Evolutionary conservation across 1,140 invertebrate species (phyloP), one percentile per base, ranked within the genome.

Genomic region (Monomorium pharaonis): DNA sequence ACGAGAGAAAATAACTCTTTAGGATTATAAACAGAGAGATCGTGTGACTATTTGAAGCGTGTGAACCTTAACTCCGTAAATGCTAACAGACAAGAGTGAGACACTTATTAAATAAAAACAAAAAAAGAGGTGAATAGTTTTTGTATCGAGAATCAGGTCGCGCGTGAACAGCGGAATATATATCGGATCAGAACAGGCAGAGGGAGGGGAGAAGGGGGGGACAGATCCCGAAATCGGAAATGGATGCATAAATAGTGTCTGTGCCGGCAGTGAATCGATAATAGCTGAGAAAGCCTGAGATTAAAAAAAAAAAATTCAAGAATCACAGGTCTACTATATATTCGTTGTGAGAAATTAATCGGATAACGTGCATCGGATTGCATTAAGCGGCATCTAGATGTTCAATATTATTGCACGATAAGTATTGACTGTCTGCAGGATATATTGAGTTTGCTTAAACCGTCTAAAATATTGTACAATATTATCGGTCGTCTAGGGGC

Each of bases 201-300:
- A 78, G 30, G 58, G 77, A 63, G 18, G 7, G 51, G 51, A n/a
- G n/a, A 0, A 27, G 21, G 12, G 14, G 21, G 81, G 44, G 63
- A 60, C 42, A 78, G 83, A 90, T 93, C 91, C 92, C 74, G 89
- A 92, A 94, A 94, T 92, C 91, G 92, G 93, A 94, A 94, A 94
- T 94, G 92, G 91, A 65, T 56, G 84, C 88, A 86, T 86, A 51
- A n/a, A n/a, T 86, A 58, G 60, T n/a, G 27, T 58, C 12, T 44
- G 49, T 54, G 70, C 30, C 12, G 58, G n/a, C 12, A 24, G 21
- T 16, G 16, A 75, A 67, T 24, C 14, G 56, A 16, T 3, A 37
- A 7, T 47, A 44, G 21, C 10, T 37, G 37, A 24, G 21, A 2
- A 49, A 21, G n/a, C 12, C 4, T 7, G 37, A 70, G 37, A 80